These are phyloP conservation scores for Ptychobarbus kaznakovi DNA, from an alignment of 2,797 vertebrate genomes.

Conservation along the genomic window DNA sequence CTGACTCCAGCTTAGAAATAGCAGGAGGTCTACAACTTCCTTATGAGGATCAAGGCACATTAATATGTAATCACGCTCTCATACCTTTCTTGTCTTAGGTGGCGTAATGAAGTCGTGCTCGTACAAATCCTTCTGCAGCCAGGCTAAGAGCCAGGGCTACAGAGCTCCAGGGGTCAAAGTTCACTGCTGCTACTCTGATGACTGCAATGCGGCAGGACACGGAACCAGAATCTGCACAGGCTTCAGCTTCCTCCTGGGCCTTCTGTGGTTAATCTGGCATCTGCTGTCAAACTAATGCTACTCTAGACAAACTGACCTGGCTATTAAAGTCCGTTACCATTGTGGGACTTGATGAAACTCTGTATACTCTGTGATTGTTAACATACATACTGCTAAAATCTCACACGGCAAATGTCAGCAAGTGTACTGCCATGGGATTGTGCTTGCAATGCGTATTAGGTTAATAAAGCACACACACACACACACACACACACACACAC, in stretches of 20 bases:
- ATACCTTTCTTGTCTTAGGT: conserved; percentile 67
- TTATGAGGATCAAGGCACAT: conserved; percentile 45
- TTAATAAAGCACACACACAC: background rate
- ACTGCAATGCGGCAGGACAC: conserved; percentile 82
- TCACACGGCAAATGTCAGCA: conserved; percentile 2
- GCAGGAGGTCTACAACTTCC: conserved; percentile 47
- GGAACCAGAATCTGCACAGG: conserved; percentile 65
- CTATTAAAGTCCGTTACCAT: conserved; percentile 2
- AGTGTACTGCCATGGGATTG: background rate
- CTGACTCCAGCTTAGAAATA: conserved; percentile 58
- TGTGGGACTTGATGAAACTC: conserved; percentile 21
- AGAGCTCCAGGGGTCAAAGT: conserved; percentile 82
- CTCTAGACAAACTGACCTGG: conserved; percentile 19
- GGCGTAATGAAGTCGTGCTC: conserved; percentile 92
- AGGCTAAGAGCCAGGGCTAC: conserved; percentile 84
- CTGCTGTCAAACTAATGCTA: conserved; percentile 62
- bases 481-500: background rate
- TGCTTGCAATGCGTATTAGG: conserved; percentile 19
- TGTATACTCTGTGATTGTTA: conserved; percentile 17
- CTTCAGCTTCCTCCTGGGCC: conserved; percentile 68
- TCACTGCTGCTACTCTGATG: conserved; percentile 87
- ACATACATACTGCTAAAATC: conserved; percentile 1
- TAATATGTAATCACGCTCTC: conserved; percentile 43
- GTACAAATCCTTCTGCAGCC: conserved; percentile 89
- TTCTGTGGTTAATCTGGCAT: conserved; percentile 63